A percentile compares a stretch with the other conserved stretches of the same genome.
phyloP scores from a whole-genome alignment of 53 echinoderm and acorn worm genomes.

The Mesocentrotus franciscanus region DNA sequence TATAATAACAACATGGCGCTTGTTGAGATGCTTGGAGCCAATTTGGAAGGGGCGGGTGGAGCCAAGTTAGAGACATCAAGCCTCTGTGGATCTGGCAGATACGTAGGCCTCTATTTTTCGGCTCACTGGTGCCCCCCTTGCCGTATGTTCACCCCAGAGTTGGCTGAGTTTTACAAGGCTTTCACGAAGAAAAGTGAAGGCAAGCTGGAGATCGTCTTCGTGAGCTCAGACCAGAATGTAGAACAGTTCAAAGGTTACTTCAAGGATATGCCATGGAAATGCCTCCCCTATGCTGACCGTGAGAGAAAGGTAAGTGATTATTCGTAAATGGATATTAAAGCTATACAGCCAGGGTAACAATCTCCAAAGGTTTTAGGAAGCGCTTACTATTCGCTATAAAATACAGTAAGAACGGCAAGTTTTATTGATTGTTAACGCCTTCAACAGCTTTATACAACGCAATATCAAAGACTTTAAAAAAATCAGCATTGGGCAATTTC shows the following conservation, averaged over 20 bases:
- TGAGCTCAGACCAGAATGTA: constrained; percentile 84
- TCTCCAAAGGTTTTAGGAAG: too few relatives aligned
- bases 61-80: constrained; percentile 64
- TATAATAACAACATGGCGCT: constrained; percentile 34
- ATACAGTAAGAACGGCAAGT: too few relatives aligned
- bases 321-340: too few relatives aligned
- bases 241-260: constrained; percentile 76
- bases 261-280: constrained; percentile 88
- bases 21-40: constrained; percentile 20
- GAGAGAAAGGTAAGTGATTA: constrained; percentile 75
- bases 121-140: constrained; percentile 98
- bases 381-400: too few relatives aligned
- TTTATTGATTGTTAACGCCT: too few relatives aligned
- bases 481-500: too few relatives aligned
- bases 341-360: too few relatives aligned
- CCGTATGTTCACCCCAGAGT: constrained; percentile 84
- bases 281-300: constrained; percentile 75
- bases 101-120: constrained; percentile 90
- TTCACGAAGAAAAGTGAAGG: constrained; percentile 75
- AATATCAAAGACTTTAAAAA: too few relatives aligned
- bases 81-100: constrained; percentile 74
- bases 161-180: constrained; percentile 79
- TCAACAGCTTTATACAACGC: too few relatives aligned
- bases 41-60: not conserved
- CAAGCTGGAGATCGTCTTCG: constrained; percentile 83